Percentiles rank a stretch among this genome's conserved stretches.
Evolutionary conservation across 2,888 invertebrate species (phyloP).

Genomic region (Andrena bicolor): DNA sequence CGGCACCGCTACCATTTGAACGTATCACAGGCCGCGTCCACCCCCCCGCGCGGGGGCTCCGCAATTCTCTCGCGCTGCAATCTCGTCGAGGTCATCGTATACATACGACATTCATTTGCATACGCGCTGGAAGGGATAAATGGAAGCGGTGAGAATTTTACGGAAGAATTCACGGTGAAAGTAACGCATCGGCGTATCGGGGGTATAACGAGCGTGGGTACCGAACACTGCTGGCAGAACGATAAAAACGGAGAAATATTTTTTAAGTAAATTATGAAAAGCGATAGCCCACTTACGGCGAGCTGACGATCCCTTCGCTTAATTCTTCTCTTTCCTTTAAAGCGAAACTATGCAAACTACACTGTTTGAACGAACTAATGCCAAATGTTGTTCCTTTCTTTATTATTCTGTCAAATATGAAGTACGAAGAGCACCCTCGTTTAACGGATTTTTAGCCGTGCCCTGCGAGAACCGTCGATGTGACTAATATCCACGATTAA

Average conservation of each 20-base stretch:
- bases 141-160: constrained; percentile 50
- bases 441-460: constrained; percentile 18
- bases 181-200: constrained; percentile 20
- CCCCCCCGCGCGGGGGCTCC: constrained; percentile 50
- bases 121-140: constrained; percentile 53
- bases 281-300: constrained; percentile 12
- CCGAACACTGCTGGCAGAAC: background rate
- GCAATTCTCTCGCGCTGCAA: constrained; percentile 68
- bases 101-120: constrained; percentile 75
- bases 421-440: constrained; percentile 1
- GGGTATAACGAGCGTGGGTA: background rate
- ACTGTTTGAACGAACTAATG: too few relatives aligned
- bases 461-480: constrained; percentile 2
- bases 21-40: constrained; percentile 32
- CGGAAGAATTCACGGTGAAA: constrained; percentile 25
- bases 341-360: background rate
- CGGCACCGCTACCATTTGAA: constrained; percentile 58
- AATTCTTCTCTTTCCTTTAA: too few relatives aligned
- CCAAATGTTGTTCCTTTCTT: too few relatives aligned
- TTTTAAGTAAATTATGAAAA: constrained; percentile 15
- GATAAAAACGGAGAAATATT: constrained; percentile 27
- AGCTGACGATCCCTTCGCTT: background rate
- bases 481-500: constrained; percentile 44
- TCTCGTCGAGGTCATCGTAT: constrained; percentile 69
- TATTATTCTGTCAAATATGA: too few relatives aligned